Conservation (phyloP, 2,888 invertebrate species). For the Entomobrya multifasciata region DNA sequence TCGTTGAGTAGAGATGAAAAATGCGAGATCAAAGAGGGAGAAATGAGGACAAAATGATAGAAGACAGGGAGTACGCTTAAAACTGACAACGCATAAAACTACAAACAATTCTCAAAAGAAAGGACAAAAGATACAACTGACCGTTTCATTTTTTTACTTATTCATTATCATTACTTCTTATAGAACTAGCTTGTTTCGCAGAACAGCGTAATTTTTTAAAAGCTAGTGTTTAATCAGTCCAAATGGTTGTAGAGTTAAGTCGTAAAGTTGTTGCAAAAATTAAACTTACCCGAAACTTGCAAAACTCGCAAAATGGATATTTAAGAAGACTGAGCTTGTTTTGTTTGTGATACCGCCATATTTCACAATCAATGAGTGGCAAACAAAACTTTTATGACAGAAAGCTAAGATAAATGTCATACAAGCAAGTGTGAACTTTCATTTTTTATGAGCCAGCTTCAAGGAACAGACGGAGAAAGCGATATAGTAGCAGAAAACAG, state of each 20-base stretch:
- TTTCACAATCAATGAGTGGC: not conserved
- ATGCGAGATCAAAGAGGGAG: conserved; percentile 40
- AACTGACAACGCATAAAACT: conserved; percentile 23
- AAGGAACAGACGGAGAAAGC: conserved; percentile 1
- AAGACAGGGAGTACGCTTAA: conserved; percentile 25
- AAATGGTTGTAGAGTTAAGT: too few species aligned
- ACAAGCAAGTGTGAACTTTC: conserved; percentile 47
- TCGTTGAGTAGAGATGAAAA: conserved; percentile 23
- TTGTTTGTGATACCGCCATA: not conserved
- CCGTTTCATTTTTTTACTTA: not conserved
- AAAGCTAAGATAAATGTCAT: conserved; percentile 30
- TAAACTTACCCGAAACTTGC: too few species aligned
- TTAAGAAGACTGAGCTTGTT: too few species aligned
- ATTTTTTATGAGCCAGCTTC: conserved; percentile 24
- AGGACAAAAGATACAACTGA: conserved; percentile 22
- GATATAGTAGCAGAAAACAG: not conserved
- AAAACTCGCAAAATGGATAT: too few species aligned
- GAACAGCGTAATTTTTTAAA: too few species aligned
- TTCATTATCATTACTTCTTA: too few species aligned
- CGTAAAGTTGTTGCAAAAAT: too few species aligned
- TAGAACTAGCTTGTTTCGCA: too few species aligned
- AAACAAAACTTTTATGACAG: too few species aligned
- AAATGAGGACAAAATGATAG: conserved; percentile 63
- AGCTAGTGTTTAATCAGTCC: too few species aligned
- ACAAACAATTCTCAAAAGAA: not conserved